Evolutionary conservation across 2,113 vertebrate species (phyloP).

Genomic region (Prietella phreatophila): DNA sequence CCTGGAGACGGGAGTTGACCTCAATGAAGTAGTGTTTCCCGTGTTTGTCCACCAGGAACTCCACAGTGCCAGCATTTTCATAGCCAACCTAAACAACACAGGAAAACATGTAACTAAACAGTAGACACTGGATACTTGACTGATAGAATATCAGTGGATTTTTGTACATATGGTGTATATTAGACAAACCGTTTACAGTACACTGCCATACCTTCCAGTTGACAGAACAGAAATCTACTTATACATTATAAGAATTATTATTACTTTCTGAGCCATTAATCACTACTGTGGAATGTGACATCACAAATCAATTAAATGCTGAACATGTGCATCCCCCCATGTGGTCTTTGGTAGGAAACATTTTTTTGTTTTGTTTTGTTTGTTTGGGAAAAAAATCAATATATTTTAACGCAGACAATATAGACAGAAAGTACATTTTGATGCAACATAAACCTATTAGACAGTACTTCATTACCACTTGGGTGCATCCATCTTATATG

Average conservation of each 20-base stretch:
- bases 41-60: constrained; percentile 86
- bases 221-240: no score
- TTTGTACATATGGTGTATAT: not conserved
- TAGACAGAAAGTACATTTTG: not conserved
- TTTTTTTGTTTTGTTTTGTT: no score
- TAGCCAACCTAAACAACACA: constrained; percentile 78
- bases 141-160: not conserved
- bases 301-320: no score
- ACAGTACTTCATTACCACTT: not conserved
- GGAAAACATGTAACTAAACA: not conserved
- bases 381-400: not conserved
- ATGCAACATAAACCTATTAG: not conserved
- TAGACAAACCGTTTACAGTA: not conserved
- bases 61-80: constrained; percentile 88
- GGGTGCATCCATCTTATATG: not conserved
- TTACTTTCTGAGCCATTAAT: no score
- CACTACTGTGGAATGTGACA: no score
- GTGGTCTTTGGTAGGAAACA: no score
- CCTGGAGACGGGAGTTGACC: constrained; percentile 91
- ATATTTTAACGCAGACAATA: not conserved
- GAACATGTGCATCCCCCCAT: no score
- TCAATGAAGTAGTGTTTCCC: constrained; percentile 91
- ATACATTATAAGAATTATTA: no score
- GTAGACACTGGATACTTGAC: not conserved
- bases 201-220: no score